Evolutionary conservation across 2,888 invertebrate species (phyloP), one percentile per base, ranked within the genome.

Genomic region (Machimus atricapillus): DNA sequence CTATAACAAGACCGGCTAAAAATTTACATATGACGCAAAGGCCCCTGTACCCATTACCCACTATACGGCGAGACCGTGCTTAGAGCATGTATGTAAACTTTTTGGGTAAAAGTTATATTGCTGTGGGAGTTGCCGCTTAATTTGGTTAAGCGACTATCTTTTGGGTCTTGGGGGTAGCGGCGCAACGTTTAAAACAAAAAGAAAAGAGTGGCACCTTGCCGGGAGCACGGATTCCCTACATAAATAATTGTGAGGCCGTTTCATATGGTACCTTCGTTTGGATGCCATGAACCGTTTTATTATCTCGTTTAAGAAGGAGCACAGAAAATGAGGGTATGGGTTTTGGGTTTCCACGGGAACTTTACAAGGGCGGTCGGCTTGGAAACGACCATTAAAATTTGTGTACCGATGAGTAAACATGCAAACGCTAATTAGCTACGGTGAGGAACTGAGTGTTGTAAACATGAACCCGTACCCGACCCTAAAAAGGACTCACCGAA

Each of bases 251-350:
- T 37, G 40, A 40, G 37, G 19, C 31, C 37, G 82, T 66, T 66
- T 83, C 82, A 83, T 83, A 83, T 52, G 82, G 82, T 66, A 27
- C 52, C 52, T 66, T 37, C 66, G 34, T 37, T 46, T 46, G 37
- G 82, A 83, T 83, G 37, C 66, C 82, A 66, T 83, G 82, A 83
- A 66, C 82, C 66, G 56, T 58, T 83, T 83, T 83, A 83, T 83
- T 83, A 83, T 66, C 66, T 66, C 52, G 82, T 66, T 66, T 66
- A 66, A 83, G 82, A 37, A 83, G 66, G 66, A 66, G 66, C 46
- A 23, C 46, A 52, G 58, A 34, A 34, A 56, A 12, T 1, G 58
- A 56, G 81, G 16, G 16, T 46, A 2, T 46, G 43, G 81, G 37
- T n/a, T n/a, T 16, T 19, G 23, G 19, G 5, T 4, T 9, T 2